Percentiles rank a stretch among this genome's conserved stretches.
phyloP scores from a whole-genome alignment of 2,888 invertebrate genomes.

The Cyclophora punctaria region DNA sequence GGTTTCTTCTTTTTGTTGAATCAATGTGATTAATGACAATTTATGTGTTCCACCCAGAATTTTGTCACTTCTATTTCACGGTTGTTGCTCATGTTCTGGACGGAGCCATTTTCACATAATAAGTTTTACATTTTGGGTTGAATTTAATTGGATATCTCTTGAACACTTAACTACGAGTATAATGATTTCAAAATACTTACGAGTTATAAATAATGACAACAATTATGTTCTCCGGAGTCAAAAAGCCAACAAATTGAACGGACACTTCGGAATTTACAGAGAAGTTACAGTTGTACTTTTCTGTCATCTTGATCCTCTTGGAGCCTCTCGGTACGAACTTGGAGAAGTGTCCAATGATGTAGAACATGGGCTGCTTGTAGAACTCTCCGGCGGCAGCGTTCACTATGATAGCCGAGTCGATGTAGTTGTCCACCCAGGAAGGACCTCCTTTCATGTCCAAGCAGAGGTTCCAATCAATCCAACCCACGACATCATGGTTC shows the following conservation, averaged over 20 bases:
- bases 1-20: too few species aligned
- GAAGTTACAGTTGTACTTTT: conserved; percentile 1
- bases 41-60: too few species aligned
- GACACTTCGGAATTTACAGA: too few species aligned
- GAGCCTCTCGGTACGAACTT: conserved; percentile 81
- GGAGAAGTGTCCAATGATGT: conserved; percentile 87
- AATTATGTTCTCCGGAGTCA: conserved; percentile 41
- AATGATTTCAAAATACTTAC: conserved; percentile 28
- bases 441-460: conserved; percentile 86
- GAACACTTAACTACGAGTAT: too few species aligned
- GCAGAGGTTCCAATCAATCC: conserved; percentile 95
- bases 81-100: too few species aligned
- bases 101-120: too few species aligned
- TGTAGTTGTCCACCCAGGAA: conserved; percentile 83
- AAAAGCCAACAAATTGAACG: conserved; percentile 33
- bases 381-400: conserved; percentile 77
- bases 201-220: conserved; percentile 50
- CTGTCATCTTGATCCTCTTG: conserved; percentile 28
- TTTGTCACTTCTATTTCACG: too few species aligned
- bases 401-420: conserved; percentile 84
- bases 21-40: too few species aligned
- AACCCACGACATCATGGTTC: conserved; percentile 84
- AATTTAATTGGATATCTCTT: too few species aligned
- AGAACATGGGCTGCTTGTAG: conserved; percentile 93
- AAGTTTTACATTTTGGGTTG: too few species aligned